A percentile compares a stretch with the other conserved stretches of the same genome.
Conservation (phyloP, 1,140 invertebrate species). For the Dendroctonus ponderosae region DNA sequence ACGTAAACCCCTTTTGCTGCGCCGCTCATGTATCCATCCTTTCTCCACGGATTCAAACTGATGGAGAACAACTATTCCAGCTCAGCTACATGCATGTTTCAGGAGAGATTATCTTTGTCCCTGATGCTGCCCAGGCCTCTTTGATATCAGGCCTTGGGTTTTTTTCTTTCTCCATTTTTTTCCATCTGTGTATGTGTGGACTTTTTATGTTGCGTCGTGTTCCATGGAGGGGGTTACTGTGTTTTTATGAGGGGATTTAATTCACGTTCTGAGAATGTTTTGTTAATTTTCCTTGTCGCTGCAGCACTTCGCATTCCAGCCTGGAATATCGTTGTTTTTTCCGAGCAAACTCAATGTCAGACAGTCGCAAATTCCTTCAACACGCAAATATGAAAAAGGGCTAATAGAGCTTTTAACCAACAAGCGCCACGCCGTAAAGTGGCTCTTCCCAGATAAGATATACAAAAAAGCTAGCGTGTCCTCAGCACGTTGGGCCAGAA, state of each 20-base stretch:
- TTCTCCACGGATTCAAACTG: neutral
- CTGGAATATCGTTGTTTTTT: neutral
- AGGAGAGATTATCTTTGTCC: constrained; percentile 13
- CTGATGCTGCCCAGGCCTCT: constrained; percentile 28
- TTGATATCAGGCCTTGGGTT: constrained; percentile 15
- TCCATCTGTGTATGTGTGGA: neutral
- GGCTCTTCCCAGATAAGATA: neutral
- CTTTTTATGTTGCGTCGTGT: constrained; percentile 5
- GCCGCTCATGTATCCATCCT: constrained; percentile 10
- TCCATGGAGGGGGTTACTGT: constrained; percentile 10
- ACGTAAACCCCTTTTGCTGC: constrained; percentile 22
- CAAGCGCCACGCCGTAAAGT: neutral
- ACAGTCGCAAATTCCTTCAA: neutral
- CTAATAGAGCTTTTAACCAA: neutral
- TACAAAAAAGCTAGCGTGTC: neutral
- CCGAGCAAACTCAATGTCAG: neutral
- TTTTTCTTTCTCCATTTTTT: constrained; percentile 11
- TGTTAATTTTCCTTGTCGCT: constrained; percentile 4
- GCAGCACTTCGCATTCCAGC: neutral
- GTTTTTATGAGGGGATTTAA: constrained; percentile 12
- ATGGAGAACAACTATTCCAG: neutral
- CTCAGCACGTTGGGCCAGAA: neutral
- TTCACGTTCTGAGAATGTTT: constrained; percentile 9
- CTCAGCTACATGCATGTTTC: neutral
- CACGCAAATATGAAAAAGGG: neutral